Evolutionary conservation across 2,113 vertebrate genomes (phyloP).

Genomic region (Narcine bancroftii): DNA sequence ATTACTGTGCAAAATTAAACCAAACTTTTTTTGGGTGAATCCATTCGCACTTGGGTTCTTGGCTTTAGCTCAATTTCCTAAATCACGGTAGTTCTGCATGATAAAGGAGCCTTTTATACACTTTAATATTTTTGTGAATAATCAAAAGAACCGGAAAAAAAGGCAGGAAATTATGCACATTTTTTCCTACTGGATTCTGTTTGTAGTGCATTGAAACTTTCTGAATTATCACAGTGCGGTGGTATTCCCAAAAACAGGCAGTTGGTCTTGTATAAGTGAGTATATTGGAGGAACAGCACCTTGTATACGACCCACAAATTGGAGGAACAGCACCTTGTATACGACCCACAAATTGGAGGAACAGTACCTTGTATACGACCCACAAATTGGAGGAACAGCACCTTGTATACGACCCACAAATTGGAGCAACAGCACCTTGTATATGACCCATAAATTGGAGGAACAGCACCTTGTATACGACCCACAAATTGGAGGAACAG

Average conservation of each 20-base stretch:
- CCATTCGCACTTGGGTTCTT: not conserved
- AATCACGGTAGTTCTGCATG: not conserved
- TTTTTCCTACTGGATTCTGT: not conserved
- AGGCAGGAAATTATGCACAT: not conserved
- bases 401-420: no score
- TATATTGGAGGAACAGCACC: no score
- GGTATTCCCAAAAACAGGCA: not conserved
- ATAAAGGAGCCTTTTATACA: not conserved
- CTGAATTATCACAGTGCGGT: not conserved
- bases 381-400: no score
- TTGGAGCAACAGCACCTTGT: no score
- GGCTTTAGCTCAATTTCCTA: not conserved
- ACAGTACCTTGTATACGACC: no score
- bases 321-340: no score
- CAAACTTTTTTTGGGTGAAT: not conserved
- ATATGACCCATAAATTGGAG: no score
- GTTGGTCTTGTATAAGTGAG: no score
- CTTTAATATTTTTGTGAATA: not conserved
- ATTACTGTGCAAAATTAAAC: not conserved
- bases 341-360: no score
- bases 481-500: no score
- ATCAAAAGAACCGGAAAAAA: not conserved
- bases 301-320: no score
- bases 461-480: no score
- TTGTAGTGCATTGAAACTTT: not conserved